Evolutionary conservation across 2,797 vertebrate species (phyloP), one percentile per base, ranked within the genome.

Genomic region (Sebastes hopkinsi): DNA sequence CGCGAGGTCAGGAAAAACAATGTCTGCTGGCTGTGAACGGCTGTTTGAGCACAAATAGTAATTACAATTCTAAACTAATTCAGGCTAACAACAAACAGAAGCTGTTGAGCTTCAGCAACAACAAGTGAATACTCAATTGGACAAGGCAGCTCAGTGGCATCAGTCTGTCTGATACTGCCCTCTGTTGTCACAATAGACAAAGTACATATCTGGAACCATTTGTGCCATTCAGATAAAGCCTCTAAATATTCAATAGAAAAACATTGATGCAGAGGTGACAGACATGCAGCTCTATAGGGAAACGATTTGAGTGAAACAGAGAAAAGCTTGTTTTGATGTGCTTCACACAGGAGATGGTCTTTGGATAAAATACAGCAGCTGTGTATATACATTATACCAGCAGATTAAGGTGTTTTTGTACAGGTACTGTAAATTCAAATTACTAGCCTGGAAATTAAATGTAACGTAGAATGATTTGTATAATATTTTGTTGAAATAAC

Each of bases 131-230:
- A 34, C 68, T 59, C 14, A 58, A 42, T 23, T 13, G 18, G 65
- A 56, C 2, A 2, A 30, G 25, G 4, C 22, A 8, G 46, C 23
- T 61, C 4, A 2, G 46, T 3, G 12, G 67, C 13, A 1, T 83
- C 74, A 16, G 65, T 76, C 64, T 85, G 18, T 84, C 23, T 75
- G 38, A 90, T 64, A 76, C 90, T 93, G 91, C 92, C 92, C 92
- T 88, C 95, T 94, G 79, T 20, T 88, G 94, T 82, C 25, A 3
- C 46, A 14, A 80, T 0, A 46, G 27, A 72, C 22, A 18, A 66
- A 85, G 34, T 88, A 60, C 92, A 89, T 6, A 73, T 71, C 27
- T 60, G 55, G 16, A 66, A 66, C 3, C 14, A 5, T 67, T 36
- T 54, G n/a, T 67, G 18, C 64, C 54, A 14, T 38, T 42, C 38